These are phyloP conservation scores for Setophaga kirtlandii DNA, from an alignment of 2,113 vertebrate species.

Conservation along the genomic window DNA sequence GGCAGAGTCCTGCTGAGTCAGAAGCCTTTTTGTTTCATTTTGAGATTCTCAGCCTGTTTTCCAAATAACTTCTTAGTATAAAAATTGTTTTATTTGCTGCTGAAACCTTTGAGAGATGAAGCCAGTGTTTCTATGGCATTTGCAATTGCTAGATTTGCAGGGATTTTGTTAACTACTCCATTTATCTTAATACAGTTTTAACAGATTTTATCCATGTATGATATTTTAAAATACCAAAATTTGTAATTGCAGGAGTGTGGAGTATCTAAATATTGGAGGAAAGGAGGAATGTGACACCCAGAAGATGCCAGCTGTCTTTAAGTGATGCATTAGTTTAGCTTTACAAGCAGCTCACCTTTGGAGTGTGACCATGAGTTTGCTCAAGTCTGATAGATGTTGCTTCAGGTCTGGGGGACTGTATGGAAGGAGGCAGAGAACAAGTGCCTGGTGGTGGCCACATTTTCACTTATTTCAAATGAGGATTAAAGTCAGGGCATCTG, in stretches of 20 bases:
- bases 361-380: not conserved
- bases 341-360: not conserved
- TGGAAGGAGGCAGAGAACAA: not conserved
- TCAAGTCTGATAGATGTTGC: not conserved
- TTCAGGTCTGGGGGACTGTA: not conserved
- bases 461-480: not conserved
- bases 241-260: not conserved
- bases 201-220: not conserved
- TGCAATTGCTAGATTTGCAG: not conserved
- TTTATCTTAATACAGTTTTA: not conserved
- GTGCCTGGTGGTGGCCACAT: not conserved
- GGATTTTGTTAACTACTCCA: not conserved
- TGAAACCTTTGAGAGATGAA: not conserved
- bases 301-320: not conserved
- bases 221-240: not conserved
- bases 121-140: not conserved
- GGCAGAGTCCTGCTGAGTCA: conserved; percentile 32
- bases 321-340: not conserved
- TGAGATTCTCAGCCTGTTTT: not conserved
- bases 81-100: not conserved
- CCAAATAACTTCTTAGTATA: not conserved
- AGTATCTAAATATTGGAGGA: not conserved
- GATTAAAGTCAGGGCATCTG: not conserved
- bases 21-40: not conserved
- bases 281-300: not conserved